Conservation (phyloP, 2,797 vertebrate genomes). For the Megalops cyprinoides region DNA sequence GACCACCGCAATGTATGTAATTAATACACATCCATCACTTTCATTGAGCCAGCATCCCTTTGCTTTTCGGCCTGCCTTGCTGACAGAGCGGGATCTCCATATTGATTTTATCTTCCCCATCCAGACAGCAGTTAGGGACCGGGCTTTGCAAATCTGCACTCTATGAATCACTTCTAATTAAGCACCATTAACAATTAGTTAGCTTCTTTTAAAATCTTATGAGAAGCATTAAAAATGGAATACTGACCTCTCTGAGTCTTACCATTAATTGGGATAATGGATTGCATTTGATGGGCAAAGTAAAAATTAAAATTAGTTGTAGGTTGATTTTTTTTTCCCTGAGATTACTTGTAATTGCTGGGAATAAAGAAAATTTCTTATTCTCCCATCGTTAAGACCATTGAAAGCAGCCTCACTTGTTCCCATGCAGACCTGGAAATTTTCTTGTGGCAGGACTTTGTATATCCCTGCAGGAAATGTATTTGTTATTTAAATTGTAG, state of each 20-base stretch:
- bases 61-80: background rate
- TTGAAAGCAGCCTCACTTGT: too few relatives aligned
- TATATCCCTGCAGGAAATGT: too few relatives aligned
- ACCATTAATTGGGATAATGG: background rate
- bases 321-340: too few relatives aligned
- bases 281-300: background rate
- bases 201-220: background rate
- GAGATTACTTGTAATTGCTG: too few relatives aligned
- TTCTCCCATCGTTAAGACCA: too few relatives aligned
- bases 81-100: background rate
- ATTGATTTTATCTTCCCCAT: background rate
- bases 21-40: slow-evolving; percentile 63
- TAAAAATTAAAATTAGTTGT: too few relatives aligned
- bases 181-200: background rate
- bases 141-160: background rate
- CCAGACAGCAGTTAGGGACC: background rate
- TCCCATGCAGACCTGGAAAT: too few relatives aligned
- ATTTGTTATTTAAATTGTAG: too few relatives aligned
- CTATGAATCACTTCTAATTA: background rate
- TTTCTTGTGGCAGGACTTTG: too few relatives aligned
- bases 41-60: slow-evolving; percentile 49
- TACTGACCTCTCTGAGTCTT: background rate
- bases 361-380: too few relatives aligned
- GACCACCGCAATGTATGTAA: slow-evolving; percentile 61
- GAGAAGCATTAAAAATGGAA: background rate